A percentile compares a stretch with the other conserved stretches of the same genome.
Conservation (phyloP, 1,140 invertebrate genomes). For the Cotesia chilonis region DNA sequence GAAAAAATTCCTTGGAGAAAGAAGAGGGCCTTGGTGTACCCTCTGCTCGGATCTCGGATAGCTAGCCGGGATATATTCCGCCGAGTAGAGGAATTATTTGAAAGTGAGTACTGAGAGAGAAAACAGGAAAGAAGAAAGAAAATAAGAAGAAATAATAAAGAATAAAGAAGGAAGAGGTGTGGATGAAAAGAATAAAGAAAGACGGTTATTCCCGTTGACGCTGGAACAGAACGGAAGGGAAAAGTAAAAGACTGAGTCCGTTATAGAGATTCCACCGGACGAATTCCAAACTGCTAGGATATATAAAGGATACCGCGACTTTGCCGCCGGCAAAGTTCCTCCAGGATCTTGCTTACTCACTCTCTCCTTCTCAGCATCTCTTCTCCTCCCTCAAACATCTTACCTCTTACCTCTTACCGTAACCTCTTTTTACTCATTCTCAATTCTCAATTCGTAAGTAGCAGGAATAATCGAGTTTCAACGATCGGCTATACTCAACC, state of each 20-base stretch:
- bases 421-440: not conserved
- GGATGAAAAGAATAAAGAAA: constrained; percentile 10
- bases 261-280: constrained; percentile 38
- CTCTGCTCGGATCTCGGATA: too few relatives aligned
- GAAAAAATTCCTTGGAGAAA: too few relatives aligned
- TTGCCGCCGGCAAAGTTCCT: constrained; percentile 13
- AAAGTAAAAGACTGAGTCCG: constrained; percentile 27
- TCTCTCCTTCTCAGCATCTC: not conserved
- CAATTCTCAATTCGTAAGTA: not conserved
- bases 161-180: not conserved
- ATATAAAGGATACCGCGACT: constrained; percentile 36
- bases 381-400: not conserved
- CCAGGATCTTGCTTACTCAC: not conserved
- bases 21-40: too few relatives aligned
- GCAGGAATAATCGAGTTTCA: constrained; percentile 23
- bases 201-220: not conserved
- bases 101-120: not conserved
- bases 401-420: not conserved
- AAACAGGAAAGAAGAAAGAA: not conserved
- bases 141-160: not conserved
- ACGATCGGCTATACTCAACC: not conserved
- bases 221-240: not conserved
- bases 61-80: not conserved
- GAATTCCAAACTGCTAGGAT: constrained; percentile 36
- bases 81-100: not conserved